A percentile compares a stretch with the other conserved stretches of the same genome.
Evolutionary conservation across 2,888 invertebrate genomes (phyloP).

Genomic region (Icerya purchasi): DNA sequence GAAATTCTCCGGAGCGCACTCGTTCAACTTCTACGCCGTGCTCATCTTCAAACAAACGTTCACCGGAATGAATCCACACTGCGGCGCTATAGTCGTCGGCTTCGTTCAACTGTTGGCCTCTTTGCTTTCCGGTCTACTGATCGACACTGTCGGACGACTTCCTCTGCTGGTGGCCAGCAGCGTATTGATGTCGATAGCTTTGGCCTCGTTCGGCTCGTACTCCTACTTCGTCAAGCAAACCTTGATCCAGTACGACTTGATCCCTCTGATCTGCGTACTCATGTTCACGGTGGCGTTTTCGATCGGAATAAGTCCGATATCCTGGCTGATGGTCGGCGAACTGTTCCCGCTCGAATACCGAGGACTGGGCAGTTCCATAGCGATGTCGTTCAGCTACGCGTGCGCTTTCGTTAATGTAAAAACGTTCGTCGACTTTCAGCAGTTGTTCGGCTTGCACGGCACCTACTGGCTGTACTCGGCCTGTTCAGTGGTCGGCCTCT

Average conservation of each 20-base stretch:
- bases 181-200: slow-evolving; percentile 63
- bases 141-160: slow-evolving; percentile 65
- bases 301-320: slow-evolving; percentile 71
- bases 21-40: slow-evolving; percentile 67
- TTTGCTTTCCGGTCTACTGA: slow-evolving; percentile 46
- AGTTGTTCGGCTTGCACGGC: slow-evolving; percentile 51
- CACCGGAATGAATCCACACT: slow-evolving; percentile 56
- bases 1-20: slow-evolving; percentile 54
- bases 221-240: slow-evolving; percentile 47
- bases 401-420: slow-evolving; percentile 72
- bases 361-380: slow-evolving; percentile 69
- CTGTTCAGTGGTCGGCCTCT: slow-evolving; percentile 55
- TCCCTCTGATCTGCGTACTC: slow-evolving; percentile 58
- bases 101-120: slow-evolving; percentile 69
- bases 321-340: slow-evolving; percentile 64
- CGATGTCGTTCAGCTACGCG: slow-evolving; percentile 65
- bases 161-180: slow-evolving; percentile 66
- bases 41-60: slow-evolving; percentile 69
- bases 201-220: slow-evolving; percentile 64
- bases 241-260: slow-evolving; percentile 46
- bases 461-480: slow-evolving; percentile 76
- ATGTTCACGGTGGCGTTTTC: slow-evolving; percentile 69
- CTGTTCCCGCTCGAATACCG: slow-evolving; percentile 61
- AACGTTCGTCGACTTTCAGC: slow-evolving; percentile 61
- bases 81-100: slow-evolving; percentile 65